A percentile compares a stretch with the other conserved stretches of the same genome.
phyloP scores from a whole-genome alignment of 2,797 vertebrate species.

The Pipistrellus pygmaeus region DNA sequence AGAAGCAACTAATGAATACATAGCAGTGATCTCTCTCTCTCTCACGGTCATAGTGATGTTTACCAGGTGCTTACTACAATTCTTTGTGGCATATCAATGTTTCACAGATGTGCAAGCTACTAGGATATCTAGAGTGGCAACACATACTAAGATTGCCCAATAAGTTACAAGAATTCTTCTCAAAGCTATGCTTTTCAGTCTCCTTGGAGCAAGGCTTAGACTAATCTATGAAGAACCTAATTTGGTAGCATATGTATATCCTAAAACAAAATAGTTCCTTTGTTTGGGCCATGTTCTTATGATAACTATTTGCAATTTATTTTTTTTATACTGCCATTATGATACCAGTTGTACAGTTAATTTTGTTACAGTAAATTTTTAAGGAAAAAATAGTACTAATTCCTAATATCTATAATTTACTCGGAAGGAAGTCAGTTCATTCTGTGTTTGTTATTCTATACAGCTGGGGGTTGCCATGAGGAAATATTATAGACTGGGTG shows the following conservation, averaged over 20 bases:
- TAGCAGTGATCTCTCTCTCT: neutral
- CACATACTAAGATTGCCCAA: neutral
- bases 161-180: neutral
- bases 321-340: neutral
- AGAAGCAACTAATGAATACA: neutral
- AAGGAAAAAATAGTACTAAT: neutral
- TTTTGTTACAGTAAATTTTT: neutral
- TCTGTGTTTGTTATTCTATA: neutral
- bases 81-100: neutral
- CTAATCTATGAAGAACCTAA: neutral
- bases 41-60: neutral
- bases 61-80: neutral
- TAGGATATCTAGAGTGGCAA: neutral
- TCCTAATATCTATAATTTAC: neutral
- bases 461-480: neutral
- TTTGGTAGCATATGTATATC: neutral
- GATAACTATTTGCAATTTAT: neutral
- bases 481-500: neutral
- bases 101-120: neutral
- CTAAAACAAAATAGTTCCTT: neutral
- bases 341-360: neutral
- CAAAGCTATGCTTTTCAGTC: neutral
- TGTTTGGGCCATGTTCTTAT: neutral
- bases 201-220: neutral
- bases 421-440: neutral